phyloP scores from a whole-genome alignment of 2,797 vertebrate species.

The Chaenodraco wilsoni region DNA sequence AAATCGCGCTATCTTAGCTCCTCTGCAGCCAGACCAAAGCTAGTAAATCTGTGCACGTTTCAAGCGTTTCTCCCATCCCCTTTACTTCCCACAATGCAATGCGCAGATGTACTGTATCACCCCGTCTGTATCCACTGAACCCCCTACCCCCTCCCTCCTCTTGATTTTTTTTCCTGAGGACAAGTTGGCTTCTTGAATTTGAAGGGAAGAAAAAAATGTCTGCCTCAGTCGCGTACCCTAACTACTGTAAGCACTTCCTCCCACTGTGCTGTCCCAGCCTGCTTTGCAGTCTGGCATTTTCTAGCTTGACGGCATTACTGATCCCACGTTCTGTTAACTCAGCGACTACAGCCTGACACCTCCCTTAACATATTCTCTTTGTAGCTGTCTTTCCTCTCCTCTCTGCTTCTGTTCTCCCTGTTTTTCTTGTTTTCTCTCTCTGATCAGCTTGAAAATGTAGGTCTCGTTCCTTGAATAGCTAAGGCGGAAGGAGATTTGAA shows the following conservation, averaged over 20 bases:
- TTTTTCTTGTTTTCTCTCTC: constrained; percentile 13
- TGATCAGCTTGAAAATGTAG: constrained; percentile 63
- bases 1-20: constrained; percentile 68
- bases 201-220: constrained; percentile 21
- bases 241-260: constrained; percentile 52
- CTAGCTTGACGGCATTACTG: constrained; percentile 70
- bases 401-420: background rate
- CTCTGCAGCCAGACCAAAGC: constrained; percentile 63
- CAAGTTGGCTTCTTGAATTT: constrained; percentile 46
- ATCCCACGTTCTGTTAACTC: constrained; percentile 74
- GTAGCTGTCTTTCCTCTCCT: constrained; percentile 36
- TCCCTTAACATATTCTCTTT: constrained; percentile 60
- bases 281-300: constrained; percentile 67
- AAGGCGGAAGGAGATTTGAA: constrained; percentile 65
- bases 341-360: constrained; percentile 59
- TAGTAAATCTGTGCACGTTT: constrained; percentile 75
- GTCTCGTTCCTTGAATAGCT: constrained; percentile 56
- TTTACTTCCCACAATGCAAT: constrained; percentile 75
- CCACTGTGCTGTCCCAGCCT: constrained; percentile 51
- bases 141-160: constrained; percentile 8
- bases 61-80: constrained; percentile 61
- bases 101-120: constrained; percentile 67
- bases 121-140: constrained; percentile 35
- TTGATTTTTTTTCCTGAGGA: constrained; percentile 37
- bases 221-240: constrained; percentile 56